These are phyloP conservation scores for Phylloscopus collybita DNA, from an alignment of 2,797 vertebrate genomes.

Conservation along the genomic window DNA sequence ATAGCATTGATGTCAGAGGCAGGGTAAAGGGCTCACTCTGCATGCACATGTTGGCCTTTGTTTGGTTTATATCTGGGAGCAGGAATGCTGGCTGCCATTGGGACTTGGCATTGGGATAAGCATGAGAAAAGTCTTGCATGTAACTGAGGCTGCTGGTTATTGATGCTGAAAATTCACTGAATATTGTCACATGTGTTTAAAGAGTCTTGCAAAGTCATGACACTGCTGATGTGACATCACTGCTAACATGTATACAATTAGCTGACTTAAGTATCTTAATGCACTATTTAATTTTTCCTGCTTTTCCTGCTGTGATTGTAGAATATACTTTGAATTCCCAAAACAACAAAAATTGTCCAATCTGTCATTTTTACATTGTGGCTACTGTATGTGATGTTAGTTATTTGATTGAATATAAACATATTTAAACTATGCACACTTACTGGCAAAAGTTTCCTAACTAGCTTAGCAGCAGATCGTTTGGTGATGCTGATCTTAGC, in stretches of 20 bases:
- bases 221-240: not conserved
- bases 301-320: not conserved
- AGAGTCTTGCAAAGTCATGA: not conserved
- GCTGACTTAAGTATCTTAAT: not conserved
- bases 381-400: not conserved
- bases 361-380: not conserved
- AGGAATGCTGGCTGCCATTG: not conserved
- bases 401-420: not conserved
- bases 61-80: not conserved
- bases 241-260: not conserved
- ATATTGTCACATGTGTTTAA: not conserved
- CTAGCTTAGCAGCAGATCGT: not conserved
- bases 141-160: not conserved
- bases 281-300: not conserved
- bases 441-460: not conserved
- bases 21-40: not conserved
- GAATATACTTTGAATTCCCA: not conserved
- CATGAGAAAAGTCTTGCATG: not conserved
- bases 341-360: not conserved
- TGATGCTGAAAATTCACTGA: not conserved
- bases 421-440: not conserved
- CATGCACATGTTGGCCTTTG: not conserved
- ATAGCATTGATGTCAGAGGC: not conserved
- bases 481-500: not conserved
- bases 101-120: not conserved